Conservation (phyloP, 2,113 vertebrate species). For the Pterocles orientalis region DNA sequence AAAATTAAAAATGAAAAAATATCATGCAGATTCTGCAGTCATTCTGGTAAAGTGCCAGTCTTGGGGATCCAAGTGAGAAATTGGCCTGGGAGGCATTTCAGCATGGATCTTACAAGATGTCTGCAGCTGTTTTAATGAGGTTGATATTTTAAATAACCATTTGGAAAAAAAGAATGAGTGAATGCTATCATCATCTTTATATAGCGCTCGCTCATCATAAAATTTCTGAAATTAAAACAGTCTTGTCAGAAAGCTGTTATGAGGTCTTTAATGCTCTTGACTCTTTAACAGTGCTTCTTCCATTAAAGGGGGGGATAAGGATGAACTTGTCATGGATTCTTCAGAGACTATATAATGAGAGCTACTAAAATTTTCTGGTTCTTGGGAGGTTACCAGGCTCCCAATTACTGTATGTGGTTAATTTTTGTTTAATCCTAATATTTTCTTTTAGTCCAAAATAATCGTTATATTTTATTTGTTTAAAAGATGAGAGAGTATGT, state of each 20-base stretch:
- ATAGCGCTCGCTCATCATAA: neutral
- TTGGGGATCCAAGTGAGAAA: neutral
- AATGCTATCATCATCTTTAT: conserved; percentile 4
- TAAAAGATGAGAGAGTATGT: neutral
- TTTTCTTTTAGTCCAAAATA: neutral
- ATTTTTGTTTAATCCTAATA: neutral
- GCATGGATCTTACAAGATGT: neutral
- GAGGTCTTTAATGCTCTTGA: neutral
- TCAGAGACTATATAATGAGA: neutral
- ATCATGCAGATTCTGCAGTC: neutral
- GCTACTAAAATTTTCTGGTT: neutral
- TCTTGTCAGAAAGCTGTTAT: conserved; percentile 23
- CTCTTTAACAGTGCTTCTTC: neutral
- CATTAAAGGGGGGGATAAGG: neutral
- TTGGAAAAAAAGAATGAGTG: neutral
- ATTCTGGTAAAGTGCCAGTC: neutral
- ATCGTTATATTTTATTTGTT: neutral
- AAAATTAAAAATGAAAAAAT: neutral
- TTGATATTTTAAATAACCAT: conserved; percentile 21
- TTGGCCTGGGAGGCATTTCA: neutral
- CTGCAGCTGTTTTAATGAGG: conserved; percentile 1
- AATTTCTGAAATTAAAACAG: conserved; percentile 7
- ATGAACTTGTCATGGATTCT: neutral
- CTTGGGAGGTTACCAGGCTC: neutral
- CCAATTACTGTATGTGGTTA: neutral